Conservation (phyloP, 2,797 vertebrate species). For the Rhinoraja longicauda region DNA sequence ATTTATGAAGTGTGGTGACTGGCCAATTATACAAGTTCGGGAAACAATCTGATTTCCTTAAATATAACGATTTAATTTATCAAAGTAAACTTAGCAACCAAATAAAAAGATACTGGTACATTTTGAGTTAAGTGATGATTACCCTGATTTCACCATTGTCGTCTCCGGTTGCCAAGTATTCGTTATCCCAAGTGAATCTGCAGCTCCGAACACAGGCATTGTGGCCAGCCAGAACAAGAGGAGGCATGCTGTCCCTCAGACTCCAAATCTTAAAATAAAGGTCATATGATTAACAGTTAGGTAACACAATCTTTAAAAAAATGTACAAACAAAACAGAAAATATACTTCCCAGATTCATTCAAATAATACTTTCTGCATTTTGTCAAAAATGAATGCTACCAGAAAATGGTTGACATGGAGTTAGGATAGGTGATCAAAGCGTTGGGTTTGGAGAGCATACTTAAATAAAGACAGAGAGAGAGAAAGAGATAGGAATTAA, state of each 20-base stretch:
- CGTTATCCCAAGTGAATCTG: constrained; percentile 72
- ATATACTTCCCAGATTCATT: neutral
- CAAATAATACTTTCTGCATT: neutral
- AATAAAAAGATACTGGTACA: neutral
- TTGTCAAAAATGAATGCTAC: neutral
- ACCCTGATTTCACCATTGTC: constrained; percentile 93
- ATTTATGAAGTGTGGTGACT: neutral
- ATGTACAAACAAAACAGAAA: neutral
- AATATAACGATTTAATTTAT: neutral
- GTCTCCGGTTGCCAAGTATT: constrained; percentile 79
- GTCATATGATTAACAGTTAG: neutral
- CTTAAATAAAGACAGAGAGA: neutral
- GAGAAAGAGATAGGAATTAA: neutral
- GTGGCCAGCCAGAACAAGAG: constrained; percentile 68
- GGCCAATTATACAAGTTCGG: neutral
- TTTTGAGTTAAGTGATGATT: constrained; percentile 28
- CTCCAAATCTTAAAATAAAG: constrained; percentile 71
- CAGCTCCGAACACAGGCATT: constrained; percentile 85
- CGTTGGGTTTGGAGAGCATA: neutral
- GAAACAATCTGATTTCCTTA: neutral
- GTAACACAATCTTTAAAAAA: neutral
- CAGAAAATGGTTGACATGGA: neutral
- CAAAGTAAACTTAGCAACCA: neutral
- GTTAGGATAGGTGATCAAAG: neutral
- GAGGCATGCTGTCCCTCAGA: constrained; percentile 60